Conservation (phyloP, 2,888 invertebrate species). For the Leptopterna dolabrata region DNA sequence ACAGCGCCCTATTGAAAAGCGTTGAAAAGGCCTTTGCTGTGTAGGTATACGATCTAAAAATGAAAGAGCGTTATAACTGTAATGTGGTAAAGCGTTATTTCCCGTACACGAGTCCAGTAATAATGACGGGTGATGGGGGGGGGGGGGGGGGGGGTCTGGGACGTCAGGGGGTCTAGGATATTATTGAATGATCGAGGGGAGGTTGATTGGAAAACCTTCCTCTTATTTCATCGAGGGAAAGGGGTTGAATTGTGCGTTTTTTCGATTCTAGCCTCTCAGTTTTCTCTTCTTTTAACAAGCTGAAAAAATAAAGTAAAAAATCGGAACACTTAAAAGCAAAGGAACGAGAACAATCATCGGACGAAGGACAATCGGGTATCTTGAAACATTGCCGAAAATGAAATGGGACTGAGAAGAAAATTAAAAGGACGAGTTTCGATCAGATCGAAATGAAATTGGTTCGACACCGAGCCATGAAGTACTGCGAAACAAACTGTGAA, state of each 20-base stretch:
- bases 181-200: conserved; percentile 29
- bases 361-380: background rate
- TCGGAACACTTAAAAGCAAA: no score
- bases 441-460: background rate
- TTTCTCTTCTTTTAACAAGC: background rate
- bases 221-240: background rate
- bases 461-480: no score
- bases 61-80: conserved; percentile 34
- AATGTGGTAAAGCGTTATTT: conserved; percentile 43
- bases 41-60: background rate
- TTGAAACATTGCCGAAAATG: background rate
- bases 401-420: background rate
- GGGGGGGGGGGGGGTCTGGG: background rate
- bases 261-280: background rate
- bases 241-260: conserved; percentile 6
- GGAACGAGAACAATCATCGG: background rate
- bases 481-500: no score
- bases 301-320: background rate
- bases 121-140: background rate
- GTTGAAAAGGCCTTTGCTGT: no score
- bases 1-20: no score
- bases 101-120: conserved; percentile 37
- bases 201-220: conserved; percentile 25
- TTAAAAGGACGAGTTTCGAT: background rate
- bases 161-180: conserved; percentile 9